Base-by-base conservation (phyloP, 2,113 vertebrate genomes). In the Rhipidura dahli region DNA sequence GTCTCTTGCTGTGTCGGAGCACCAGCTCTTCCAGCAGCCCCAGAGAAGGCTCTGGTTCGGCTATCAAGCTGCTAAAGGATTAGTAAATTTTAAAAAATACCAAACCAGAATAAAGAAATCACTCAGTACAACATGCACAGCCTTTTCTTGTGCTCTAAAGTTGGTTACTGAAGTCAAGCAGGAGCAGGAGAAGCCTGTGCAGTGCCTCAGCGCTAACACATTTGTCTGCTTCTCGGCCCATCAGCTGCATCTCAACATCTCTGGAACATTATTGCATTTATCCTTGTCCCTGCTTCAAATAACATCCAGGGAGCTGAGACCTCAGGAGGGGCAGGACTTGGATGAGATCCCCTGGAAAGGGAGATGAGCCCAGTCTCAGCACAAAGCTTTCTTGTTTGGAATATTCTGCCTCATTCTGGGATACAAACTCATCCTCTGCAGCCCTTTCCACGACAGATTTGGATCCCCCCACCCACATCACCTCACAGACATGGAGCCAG, bases 261-360 rank as follows among this genome's bases (percentile, higher is more conserved):
- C 83, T 35, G 53, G 0, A 54, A 13, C 0, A 0, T 40, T 31
- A 59, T 4, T 26, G 18, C 54, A 30, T 69, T 80, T 87, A 68
- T 50, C 65, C 5, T 1, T 2, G 6, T 42, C 54, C 53, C 26
- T 39, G 70, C 45, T 57, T 42, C 82, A 37, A 14, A 50, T 3
- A 47, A 37, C 77, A 42, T 23, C 54, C 33, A 68, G 49, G 3
- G 7, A 73, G 15, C 60, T 17, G 63, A 26, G 28, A 61, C 51
- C 50, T 64, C 5, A 4, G 78, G 47, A 78, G 0, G 0, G 37
- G 47, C 7, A 72, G 24, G 49, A 54, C 53, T 31, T 21, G 73
- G 28, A n/a, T 1, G 11, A 63, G 17, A 35, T 31, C 21, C 20
- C 24, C 21, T 19, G 33, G 80, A 45, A 71, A 95, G 44, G 30